Evolutionary conservation across 2,888 invertebrate species (phyloP), one percentile per base, ranked within the genome.

Genomic region (Nematopogon swammerdamellus): DNA sequence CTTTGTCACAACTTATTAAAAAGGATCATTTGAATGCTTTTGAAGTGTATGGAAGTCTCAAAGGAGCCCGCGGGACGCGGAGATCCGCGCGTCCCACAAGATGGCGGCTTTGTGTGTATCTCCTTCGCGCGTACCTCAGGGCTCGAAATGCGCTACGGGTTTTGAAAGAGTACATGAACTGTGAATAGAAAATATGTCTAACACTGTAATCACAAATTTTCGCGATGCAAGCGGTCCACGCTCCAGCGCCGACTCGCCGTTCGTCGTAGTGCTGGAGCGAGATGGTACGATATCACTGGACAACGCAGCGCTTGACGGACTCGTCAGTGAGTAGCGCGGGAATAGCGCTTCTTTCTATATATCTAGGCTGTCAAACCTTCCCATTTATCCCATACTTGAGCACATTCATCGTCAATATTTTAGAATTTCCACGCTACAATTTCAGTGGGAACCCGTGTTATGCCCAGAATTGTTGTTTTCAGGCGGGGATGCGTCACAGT

Each of bases 281-380:
- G 92, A 92, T 84, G 92, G 92, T 59, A 87, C 86, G 53, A 82
- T 94, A 55, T 88, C 89, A 53, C 88, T 91, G 44, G 92, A 93
- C 71, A 88, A 88, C 63, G 86, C 88, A 60, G 86, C 89, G 57
- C 82, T 93, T 53, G 88, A 91, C 60, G 87, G 85, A 59, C 82
- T 91, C 56, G 84, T 93, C 74, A 88, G 92, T 92, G 81, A 83
- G 83, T 72, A 49, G 50, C n/a, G n/a, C n/a, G n/a, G n/a, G n/a
- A n/a, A n/a, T n/a, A n/a, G n/a, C 14, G 10, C 36, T n/a, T n/a
- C n/a, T n/a, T n/a, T n/a, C n/a, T n/a, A n/a, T n/a, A n/a, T n/a
- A n/a, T n/a, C n/a, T n/a, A n/a, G n/a, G n/a, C n/a, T n/a, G n/a
- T n/a, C n/a, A n/a, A n/a, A n/a, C n/a, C n/a, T n/a, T n/a, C n/a